These are phyloP conservation scores for Rostratula benghalensis DNA, from an alignment of 2,113 vertebrate genomes.

Conservation along the genomic window DNA sequence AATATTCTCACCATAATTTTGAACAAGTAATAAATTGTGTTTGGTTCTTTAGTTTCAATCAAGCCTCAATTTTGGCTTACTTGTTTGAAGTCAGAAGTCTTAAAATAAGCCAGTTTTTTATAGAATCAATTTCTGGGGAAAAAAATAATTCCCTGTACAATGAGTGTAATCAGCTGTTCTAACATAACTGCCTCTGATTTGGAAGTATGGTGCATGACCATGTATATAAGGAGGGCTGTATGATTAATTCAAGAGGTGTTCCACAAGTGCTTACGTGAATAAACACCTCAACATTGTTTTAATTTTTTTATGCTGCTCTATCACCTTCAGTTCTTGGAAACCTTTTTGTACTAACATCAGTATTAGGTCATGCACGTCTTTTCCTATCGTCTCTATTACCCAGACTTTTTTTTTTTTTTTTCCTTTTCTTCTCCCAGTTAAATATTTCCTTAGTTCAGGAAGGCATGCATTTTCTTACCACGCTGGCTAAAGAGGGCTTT, in stretches of 20 bases:
- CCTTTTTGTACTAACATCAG: not conserved
- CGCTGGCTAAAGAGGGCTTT: not conserved
- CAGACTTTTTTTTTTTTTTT: not conserved
- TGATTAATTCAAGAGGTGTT: not conserved
- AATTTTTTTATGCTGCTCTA: not conserved
- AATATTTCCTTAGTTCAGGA: not conserved
- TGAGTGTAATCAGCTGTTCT: not conserved
- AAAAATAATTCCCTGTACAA: not conserved
- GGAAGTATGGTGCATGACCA: not conserved
- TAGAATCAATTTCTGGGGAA: not conserved
- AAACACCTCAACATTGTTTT: not conserved
- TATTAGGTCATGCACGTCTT: not conserved
- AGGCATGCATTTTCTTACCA: not conserved
- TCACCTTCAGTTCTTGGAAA: not conserved
- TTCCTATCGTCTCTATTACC: not conserved
- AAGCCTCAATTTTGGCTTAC: constrained; percentile 36
- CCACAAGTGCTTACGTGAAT: not conserved
- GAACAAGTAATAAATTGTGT: not conserved
- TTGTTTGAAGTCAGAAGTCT: constrained; percentile 30
- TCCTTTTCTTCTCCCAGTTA: not conserved
- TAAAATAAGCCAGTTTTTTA: not conserved
- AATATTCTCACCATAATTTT: not conserved
- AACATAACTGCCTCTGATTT: not conserved
- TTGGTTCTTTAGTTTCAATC: constrained; percentile 16
- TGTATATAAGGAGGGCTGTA: not conserved